Base-by-base conservation (phyloP, 2,797 vertebrate genomes). In the Diglossa cyanea region DNA sequence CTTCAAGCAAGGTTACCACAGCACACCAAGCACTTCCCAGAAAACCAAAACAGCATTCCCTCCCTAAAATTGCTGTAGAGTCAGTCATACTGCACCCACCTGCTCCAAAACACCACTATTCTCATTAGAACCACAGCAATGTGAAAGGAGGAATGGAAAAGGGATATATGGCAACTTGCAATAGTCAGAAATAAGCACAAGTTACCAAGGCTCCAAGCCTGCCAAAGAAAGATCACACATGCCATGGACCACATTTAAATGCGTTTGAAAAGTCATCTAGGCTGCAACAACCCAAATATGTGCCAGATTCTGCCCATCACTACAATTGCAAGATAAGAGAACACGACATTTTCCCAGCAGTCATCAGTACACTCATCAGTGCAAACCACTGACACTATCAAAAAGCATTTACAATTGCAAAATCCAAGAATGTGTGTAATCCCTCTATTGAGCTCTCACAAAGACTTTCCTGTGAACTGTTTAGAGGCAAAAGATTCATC, bases 401-500 rank as follows among this genome's bases (percentile, higher is more conserved):
- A 96, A 96, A 96, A 88, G 61, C 86, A 88, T 90, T 91, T 84
- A 90, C 86, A 80, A 66, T 80, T 92, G 86, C 82, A 73, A 94
- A 95, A 73, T 50, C 76, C 84, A 97, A 93, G 91, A 88, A 86
- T 84, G 91, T 86, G 42, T 60, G 77, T 89, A 95, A 96, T 96
- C 93, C 94, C 94, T 61, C 94, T 42, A 96, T 94, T 94, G 77
- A 96, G 39, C 28, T 73, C 75, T 87, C 76, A 95, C 95, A 96
- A 93, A 96, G 74, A 88, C 80, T 83, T 89, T 89, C 85, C 94
- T 92, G 88, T 92, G 90, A 95, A 92, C 75, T 63, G 75, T 93
- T 89, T 47, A 86, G 73, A 83, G 76, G 80, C 67, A 63, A 90
- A 73, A 86, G 93, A 91, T 94, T 73, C 6, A 97, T 93, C 92